A percentile compares a stretch with the other conserved stretches of the same genome.
phyloP scores from a whole-genome alignment of 2,888 invertebrate genomes.

The Xestia ashworthii region DNA sequence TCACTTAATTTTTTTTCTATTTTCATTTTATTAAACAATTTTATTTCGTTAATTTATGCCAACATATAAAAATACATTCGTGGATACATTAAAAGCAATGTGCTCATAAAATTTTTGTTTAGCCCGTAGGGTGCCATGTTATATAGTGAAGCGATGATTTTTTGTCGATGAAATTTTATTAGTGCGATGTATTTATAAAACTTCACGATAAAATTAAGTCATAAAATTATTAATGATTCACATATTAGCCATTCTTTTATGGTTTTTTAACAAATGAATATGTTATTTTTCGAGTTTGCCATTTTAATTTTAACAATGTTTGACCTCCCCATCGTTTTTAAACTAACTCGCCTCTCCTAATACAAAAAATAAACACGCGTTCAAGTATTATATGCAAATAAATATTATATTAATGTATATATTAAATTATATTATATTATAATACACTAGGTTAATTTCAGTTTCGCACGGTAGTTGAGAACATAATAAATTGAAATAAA shows the following conservation, averaged over 20 bases:
- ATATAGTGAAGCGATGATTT: slow-evolving; percentile 73
- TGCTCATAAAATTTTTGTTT: slow-evolving; percentile 78
- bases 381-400: neutral
- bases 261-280: slow-evolving; percentile 5
- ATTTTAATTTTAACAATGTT: slow-evolving; percentile 28
- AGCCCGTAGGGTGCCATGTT: slow-evolving; percentile 73
- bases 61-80: slow-evolving; percentile 66
- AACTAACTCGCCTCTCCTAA: neutral
- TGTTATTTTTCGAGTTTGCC: slow-evolving; percentile 3
- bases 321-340: neutral
- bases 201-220: slow-evolving; percentile 49
- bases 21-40: slow-evolving; percentile 62
- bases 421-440: too few relatives aligned
- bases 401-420: too few relatives aligned
- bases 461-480: slow-evolving; percentile 1
- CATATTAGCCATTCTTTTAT: slow-evolving; percentile 41
- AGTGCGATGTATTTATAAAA: slow-evolving; percentile 50
- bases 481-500: neutral
- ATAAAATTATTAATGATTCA: slow-evolving; percentile 51
- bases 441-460: slow-evolving; percentile 6
- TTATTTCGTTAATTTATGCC: slow-evolving; percentile 69
- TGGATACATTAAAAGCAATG: slow-evolving; percentile 74
- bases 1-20: slow-evolving; percentile 57
- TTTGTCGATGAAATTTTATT: slow-evolving; percentile 66
- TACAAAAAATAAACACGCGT: neutral